These are phyloP conservation scores for Eupithecia subumbrata DNA, from an alignment of 2,888 invertebrate genomes.

Conservation along the genomic window DNA sequence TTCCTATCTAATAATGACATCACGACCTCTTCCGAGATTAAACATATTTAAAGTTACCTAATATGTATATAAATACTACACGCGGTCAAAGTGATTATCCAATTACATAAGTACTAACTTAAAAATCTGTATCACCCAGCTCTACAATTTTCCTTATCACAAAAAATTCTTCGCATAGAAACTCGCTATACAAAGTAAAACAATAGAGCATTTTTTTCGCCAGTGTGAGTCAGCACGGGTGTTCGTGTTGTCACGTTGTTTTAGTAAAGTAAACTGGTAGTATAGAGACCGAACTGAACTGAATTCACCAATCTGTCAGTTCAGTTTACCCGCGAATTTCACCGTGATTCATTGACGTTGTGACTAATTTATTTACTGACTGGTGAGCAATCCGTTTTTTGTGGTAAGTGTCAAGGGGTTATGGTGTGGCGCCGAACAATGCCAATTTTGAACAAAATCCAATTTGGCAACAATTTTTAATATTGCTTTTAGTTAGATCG, in stretches of 20 bases:
- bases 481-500: neutral
- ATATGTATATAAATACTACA: neutral
- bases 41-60: neutral
- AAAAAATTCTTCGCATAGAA: conserved; percentile 17
- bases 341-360: conserved; percentile 59
- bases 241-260: conserved; percentile 62
- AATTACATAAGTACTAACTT: neutral
- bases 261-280: conserved; percentile 53
- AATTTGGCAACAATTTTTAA: neutral
- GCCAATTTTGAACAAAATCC: neutral
- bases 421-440: neutral
- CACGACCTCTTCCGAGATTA: neutral
- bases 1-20: conserved; percentile 4
- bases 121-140: neutral
- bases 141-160: neutral
- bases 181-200: conserved; percentile 47
- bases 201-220: conserved; percentile 56
- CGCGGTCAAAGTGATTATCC: neutral
- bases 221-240: conserved; percentile 68
- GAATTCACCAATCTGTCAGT: conserved; percentile 42
- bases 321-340: conserved; percentile 45
- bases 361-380: conserved; percentile 51
- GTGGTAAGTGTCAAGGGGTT: neutral
- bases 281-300: conserved; percentile 45
- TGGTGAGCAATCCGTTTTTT: conserved; percentile 22